Evolutionary conservation across 2,113 vertebrate species (phyloP).

Genomic region (Hypomesus transpacificus): DNA sequence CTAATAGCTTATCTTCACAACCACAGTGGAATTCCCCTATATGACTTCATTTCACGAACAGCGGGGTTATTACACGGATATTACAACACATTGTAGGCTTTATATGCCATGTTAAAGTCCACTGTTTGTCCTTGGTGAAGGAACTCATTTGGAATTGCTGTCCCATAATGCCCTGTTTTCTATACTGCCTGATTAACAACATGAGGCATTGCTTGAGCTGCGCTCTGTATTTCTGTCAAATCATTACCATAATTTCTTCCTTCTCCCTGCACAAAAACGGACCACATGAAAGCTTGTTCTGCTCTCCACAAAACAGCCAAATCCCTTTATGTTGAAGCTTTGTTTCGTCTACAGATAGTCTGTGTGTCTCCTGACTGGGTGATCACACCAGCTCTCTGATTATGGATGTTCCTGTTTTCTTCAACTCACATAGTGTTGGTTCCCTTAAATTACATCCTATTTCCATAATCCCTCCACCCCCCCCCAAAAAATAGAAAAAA

Average conservation of each 20-base stretch:
- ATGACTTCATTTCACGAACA: conserved; percentile 1
- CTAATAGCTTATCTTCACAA: too few relatives aligned
- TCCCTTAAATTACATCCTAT: conserved; percentile 52
- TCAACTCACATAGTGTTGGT: conserved; percentile 32
- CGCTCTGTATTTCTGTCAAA: conserved; percentile 25
- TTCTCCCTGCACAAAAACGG: conserved; percentile 19
- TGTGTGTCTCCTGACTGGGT: conserved; percentile 21
- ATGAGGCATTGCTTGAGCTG: conserved; percentile 19
- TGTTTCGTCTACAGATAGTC: conserved; percentile 33
- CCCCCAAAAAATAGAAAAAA: background rate
- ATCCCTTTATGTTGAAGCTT: conserved; percentile 31
- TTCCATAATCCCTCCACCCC: conserved; percentile 28
- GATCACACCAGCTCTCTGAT: conserved; percentile 35
- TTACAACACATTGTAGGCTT: conserved; percentile 44
- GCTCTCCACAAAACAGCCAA: conserved; percentile 24
- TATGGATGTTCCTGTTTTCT: conserved; percentile 45
- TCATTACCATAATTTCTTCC: conserved; percentile 48
- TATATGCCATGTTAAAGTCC: conserved; percentile 32
- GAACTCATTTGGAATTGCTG: conserved; percentile 35
- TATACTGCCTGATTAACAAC: conserved; percentile 26
- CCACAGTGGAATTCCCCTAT: too few relatives aligned
- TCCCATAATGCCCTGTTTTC: conserved; percentile 26
- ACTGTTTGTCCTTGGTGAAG: conserved; percentile 39
- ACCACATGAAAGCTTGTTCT: conserved; percentile 46
- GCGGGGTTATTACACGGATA: conserved; percentile 47